phyloP scores from a whole-genome alignment of 2,797 vertebrate genomes.

The Epinephelus awoara region DNA sequence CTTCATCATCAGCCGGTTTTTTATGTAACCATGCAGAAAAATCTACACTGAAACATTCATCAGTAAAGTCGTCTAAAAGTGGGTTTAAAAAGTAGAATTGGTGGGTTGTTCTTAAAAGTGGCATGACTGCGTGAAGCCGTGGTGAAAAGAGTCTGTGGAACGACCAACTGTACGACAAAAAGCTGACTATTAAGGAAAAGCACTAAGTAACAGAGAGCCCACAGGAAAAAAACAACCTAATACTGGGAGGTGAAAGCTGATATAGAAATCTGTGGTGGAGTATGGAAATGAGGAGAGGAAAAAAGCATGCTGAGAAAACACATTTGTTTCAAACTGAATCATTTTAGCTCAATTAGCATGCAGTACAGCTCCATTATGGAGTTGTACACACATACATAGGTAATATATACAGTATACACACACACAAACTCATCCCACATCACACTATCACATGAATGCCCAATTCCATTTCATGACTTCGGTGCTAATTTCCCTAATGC shows the following conservation, averaged over 20 bases:
- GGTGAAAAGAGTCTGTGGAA: conserved; percentile 6
- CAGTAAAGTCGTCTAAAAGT: not conserved
- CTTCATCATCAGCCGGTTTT: not conserved
- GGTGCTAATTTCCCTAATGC: conserved; percentile 63
- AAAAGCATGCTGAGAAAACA: conserved; percentile 23
- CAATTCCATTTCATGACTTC: conserved; percentile 46
- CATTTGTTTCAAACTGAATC: conserved; percentile 40
- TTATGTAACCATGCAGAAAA: not conserved
- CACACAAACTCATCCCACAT: conserved; percentile 35
- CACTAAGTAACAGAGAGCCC: not conserved
- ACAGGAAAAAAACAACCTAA: not conserved
- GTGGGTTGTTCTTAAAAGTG: conserved; percentile 2
- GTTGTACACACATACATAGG: conserved; percentile 20
- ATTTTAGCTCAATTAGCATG: conserved; percentile 45
- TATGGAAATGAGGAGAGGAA: conserved; percentile 18
- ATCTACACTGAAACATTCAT: not conserved
- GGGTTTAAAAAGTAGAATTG: not conserved
- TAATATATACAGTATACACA: conserved; percentile 2
- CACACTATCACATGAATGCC: conserved; percentile 39
- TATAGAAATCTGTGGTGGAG: conserved; percentile 15
- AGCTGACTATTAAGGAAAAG: conserved; percentile 28
- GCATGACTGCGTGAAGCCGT: not conserved
- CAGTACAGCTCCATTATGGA: conserved; percentile 12
- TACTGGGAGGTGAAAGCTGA: not conserved
- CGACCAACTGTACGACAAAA: not conserved